Evolutionary conservation across 2,797 vertebrate genomes (phyloP).

Genomic region (Prionace glauca): DNA sequence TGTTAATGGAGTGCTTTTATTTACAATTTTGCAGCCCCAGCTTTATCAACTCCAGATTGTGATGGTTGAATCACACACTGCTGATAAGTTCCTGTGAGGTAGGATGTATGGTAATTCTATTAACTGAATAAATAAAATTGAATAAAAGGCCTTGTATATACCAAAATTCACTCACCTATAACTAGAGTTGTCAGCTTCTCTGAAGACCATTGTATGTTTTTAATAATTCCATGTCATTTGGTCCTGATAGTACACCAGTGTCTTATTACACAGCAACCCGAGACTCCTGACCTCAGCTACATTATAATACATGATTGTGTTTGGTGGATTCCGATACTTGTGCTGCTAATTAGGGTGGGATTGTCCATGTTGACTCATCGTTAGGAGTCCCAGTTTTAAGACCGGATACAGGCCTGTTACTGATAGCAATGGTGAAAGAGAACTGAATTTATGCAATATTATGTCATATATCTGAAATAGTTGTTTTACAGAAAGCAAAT

Average conservation of each 20-base stretch:
- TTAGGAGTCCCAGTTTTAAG: neutral
- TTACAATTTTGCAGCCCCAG: neutral
- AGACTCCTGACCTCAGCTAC: neutral
- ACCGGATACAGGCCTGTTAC: neutral
- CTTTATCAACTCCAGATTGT: conserved; percentile 2
- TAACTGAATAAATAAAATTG: neutral
- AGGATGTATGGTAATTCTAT: neutral
- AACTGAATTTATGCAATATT: neutral
- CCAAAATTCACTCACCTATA: neutral
- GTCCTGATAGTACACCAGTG: neutral
- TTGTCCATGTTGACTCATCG: neutral
- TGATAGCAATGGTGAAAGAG: neutral
- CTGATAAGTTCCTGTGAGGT: conserved; percentile 7
- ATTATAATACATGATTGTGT: neutral
- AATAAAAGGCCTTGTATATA: neutral
- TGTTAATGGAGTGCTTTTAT: neutral
- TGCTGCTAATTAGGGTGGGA: neutral
- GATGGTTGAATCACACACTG: neutral
- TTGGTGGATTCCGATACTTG: neutral
- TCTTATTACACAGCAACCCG: neutral
- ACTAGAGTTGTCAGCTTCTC: neutral
- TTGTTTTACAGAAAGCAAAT: neutral
- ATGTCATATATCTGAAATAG: neutral
- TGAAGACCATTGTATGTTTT: neutral
- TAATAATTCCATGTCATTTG: neutral